Conservation (phyloP, 2,113 vertebrate genomes). For the Arvicanthis niloticus region DNA sequence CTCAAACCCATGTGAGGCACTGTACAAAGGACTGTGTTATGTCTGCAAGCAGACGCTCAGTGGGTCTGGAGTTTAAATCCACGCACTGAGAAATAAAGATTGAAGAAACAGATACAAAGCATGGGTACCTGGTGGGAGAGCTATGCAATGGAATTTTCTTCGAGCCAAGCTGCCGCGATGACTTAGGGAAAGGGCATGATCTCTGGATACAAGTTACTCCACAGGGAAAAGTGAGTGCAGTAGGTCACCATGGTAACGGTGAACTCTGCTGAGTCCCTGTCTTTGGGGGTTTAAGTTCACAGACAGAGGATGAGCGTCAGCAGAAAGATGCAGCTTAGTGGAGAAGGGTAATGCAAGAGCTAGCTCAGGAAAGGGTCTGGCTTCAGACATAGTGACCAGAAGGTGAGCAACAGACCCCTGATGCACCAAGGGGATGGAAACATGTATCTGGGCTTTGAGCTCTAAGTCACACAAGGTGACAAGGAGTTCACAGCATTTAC, state of each 20-base stretch:
- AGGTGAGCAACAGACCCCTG: not conserved
- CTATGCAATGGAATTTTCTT: not conserved
- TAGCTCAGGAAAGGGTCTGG: not conserved
- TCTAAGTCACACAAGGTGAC: not conserved
- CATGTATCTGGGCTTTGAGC: not conserved
- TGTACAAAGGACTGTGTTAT: not conserved
- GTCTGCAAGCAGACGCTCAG: not conserved
- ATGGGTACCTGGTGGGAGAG: not conserved
- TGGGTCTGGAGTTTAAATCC: not conserved
- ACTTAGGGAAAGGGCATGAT: not conserved
- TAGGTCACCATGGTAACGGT: not conserved
- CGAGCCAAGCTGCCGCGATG: not conserved
- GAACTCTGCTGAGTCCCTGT: not conserved
- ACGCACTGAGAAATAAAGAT: not conserved
- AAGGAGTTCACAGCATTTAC: not conserved
- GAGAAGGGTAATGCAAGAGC: not conserved
- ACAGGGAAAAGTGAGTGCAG: not conserved
- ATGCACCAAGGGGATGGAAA: not conserved
- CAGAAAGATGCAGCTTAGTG: not conserved
- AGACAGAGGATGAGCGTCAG: not conserved
- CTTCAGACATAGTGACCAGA: not conserved
- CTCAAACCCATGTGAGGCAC: not conserved
- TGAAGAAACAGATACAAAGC: not conserved
- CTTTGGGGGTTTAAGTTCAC: not conserved
- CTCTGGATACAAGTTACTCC: not conserved